Percentiles rank a stretch among this genome's conserved stretches.
These are phyloP conservation scores for Agrochola lota DNA, from an alignment of 2,888 invertebrate genomes.

Conservation along the genomic window DNA sequence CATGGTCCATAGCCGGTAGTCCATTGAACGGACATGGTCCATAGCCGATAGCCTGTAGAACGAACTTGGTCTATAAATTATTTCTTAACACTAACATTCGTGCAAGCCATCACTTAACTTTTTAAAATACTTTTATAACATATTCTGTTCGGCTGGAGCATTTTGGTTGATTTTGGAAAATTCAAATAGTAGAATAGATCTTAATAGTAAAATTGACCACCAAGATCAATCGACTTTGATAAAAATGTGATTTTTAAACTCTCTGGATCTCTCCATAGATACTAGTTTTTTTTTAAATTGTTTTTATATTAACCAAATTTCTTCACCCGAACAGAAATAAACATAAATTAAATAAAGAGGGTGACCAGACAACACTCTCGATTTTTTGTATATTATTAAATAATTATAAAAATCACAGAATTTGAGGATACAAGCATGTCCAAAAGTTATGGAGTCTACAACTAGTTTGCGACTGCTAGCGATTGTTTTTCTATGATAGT, in stretches of 20 bases:
- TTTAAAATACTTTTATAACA: conserved; percentile 62
- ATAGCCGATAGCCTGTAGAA: background rate
- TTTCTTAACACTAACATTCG: conserved; percentile 57
- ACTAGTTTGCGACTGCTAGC: conserved; percentile 24
- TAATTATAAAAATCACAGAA: conserved; percentile 77
- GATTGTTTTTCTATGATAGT: conserved; percentile 23
- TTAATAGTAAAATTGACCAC: background rate
- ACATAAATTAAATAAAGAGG: conserved; percentile 60
- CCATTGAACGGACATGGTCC: background rate
- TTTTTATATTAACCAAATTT: conserved; percentile 1
- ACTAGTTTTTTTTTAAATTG: background rate
- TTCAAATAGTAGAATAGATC: background rate
- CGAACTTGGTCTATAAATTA: conserved; percentile 49
- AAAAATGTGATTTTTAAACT: background rate
- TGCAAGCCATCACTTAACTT: conserved; percentile 58
- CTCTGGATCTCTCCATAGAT: background rate
- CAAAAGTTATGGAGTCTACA: conserved; percentile 52
- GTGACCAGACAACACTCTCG: conserved; percentile 73
- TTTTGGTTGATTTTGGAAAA: conserved; percentile 9
- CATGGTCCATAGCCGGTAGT: background rate
- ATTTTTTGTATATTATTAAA: conserved; percentile 62
- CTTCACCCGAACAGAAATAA: conserved; percentile 32
- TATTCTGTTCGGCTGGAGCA: conserved; percentile 48
- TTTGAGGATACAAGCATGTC: conserved; percentile 71
- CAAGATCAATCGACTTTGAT: background rate